These are phyloP conservation scores for Eremobia ochroleuca DNA, from an alignment of 2,888 invertebrate genomes.

Conservation along the genomic window DNA sequence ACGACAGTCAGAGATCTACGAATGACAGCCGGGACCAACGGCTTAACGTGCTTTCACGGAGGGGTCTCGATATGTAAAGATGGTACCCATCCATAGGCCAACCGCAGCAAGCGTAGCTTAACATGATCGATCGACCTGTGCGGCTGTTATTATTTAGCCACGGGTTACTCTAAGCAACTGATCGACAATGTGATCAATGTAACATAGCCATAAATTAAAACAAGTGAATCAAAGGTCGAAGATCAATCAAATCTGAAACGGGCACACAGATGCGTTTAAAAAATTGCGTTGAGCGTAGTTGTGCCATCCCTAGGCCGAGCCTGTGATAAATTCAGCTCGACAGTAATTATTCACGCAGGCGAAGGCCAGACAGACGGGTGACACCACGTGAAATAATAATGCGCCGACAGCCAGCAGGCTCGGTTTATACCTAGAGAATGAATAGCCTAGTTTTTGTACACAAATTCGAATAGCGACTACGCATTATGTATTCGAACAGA, in stretches of 20 bases:
- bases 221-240: background rate
- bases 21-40: no score
- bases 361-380: slow-evolving; percentile 57
- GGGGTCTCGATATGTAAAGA: no score
- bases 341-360: slow-evolving; percentile 67
- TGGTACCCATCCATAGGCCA: no score
- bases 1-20: no score
- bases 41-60: no score
- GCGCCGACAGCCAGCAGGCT: slow-evolving; percentile 20
- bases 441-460: slow-evolving; percentile 16
- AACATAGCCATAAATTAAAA: background rate
- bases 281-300: background rate
- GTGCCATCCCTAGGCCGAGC: slow-evolving; percentile 36
- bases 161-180: no score
- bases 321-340: slow-evolving; percentile 61
- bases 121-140: no score
- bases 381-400: slow-evolving; percentile 68
- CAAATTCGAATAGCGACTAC: background rate
- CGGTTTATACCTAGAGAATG: slow-evolving; percentile 6
- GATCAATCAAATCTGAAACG: slow-evolving; percentile 5
- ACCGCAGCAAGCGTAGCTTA: no score
- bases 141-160: no score
- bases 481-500: background rate
- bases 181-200: background rate
- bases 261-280: background rate